Evolutionary conservation across 2,888 invertebrate genomes (phyloP).

Genomic region (Megamerina dolium): DNA sequence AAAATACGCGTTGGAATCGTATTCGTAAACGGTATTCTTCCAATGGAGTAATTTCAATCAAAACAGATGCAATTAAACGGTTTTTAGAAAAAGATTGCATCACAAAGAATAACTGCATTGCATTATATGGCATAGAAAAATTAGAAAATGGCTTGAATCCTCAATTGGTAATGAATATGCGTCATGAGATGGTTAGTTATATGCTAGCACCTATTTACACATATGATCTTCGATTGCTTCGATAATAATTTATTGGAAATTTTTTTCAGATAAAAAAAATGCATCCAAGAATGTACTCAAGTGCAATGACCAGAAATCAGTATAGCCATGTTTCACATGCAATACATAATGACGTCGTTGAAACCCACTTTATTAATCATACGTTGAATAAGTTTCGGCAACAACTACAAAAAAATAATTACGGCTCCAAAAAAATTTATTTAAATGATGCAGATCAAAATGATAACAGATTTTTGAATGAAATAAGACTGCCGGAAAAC

Average conservation of each 20-base stretch:
- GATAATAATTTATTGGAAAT: too few relatives aligned
- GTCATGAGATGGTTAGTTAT: conserved; percentile 45
- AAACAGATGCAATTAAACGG: conserved; percentile 40
- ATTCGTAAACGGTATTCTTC: conserved; percentile 42
- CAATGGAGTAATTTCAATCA: conserved; percentile 23
- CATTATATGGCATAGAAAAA: conserved; percentile 34
- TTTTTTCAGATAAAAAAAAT: too few relatives aligned
- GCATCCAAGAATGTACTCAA: too few relatives aligned
- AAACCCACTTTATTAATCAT: conserved; percentile 42
- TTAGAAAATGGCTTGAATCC: conserved; percentile 33
- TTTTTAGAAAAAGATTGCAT: conserved; percentile 45
- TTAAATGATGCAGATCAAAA: too few relatives aligned
- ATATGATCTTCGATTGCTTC: too few relatives aligned
- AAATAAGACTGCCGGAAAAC: conserved; percentile 36
- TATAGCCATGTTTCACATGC: too few relatives aligned
- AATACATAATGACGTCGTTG: conserved; percentile 45
- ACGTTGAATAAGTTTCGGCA: conserved; percentile 44
- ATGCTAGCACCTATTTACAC: too few relatives aligned
- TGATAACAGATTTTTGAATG: too few relatives aligned
- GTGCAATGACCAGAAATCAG: too few relatives aligned
- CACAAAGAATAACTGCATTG: conserved; percentile 31
- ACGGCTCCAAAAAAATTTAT: too few relatives aligned
- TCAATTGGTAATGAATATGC: conserved; percentile 45
- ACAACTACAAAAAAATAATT: conserved; percentile 36
- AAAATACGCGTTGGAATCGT: conserved; percentile 47